These are phyloP conservation scores for Nomada hirtipes DNA, from an alignment of 2,888 invertebrate species.

Conservation along the genomic window DNA sequence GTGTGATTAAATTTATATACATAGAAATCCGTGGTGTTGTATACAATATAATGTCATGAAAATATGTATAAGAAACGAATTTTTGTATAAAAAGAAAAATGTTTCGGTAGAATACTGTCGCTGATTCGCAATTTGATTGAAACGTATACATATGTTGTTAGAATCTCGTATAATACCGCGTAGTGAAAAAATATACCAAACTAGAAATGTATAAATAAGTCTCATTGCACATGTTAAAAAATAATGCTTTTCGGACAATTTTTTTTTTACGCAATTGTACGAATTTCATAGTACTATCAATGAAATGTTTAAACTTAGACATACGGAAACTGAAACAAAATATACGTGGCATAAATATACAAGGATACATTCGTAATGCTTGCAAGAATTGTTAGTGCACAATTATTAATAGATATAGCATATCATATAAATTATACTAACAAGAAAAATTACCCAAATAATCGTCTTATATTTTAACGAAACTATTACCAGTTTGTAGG, in stretches of 20 bases:
- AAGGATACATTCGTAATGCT: constrained; percentile 19
- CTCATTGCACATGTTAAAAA: constrained; percentile 27
- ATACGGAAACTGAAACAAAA: not conserved
- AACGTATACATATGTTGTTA: constrained; percentile 12
- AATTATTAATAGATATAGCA: constrained; percentile 18
- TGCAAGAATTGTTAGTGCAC: constrained; percentile 36
- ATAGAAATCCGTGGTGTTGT: constrained; percentile 55
- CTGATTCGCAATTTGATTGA: constrained; percentile 32
- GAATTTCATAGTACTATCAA: not conserved
- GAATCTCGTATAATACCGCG: constrained; percentile 3
- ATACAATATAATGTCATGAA: constrained; percentile 56
- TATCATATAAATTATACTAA: constrained; percentile 43
- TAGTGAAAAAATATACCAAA: constrained; percentile 16
- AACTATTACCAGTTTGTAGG: too few relatives aligned
- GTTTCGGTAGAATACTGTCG: constrained; percentile 46
- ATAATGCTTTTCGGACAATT: constrained; percentile 7
- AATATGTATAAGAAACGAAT: constrained; percentile 49
- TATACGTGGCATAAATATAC: constrained; percentile 15
- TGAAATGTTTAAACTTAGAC: not conserved
- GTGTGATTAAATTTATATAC: constrained; percentile 65
- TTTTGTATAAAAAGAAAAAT: constrained; percentile 40
- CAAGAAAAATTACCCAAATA: too few relatives aligned
- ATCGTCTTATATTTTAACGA: too few relatives aligned
- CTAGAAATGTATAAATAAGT: constrained; percentile 11
- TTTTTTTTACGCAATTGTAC: constrained; percentile 1